Conservation (phyloP, 1,140 invertebrate species). For the Anastrepha ludens region DNA sequence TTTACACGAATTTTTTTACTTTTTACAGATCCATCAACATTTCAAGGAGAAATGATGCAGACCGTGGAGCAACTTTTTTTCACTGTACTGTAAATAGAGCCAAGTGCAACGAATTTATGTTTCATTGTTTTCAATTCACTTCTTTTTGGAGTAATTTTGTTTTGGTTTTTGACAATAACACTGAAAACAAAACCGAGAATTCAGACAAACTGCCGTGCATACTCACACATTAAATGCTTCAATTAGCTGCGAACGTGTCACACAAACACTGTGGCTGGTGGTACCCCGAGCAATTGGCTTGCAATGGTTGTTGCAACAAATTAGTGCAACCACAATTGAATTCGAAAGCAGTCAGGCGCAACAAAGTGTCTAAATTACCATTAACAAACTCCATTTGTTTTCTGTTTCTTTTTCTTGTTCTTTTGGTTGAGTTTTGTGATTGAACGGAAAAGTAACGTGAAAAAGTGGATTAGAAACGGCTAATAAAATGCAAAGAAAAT, state of each 20-base stretch:
- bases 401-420: no score
- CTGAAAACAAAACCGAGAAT: background rate
- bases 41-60: no score
- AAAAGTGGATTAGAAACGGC: no score
- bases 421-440: no score
- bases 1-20: no score
- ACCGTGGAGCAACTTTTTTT: no score
- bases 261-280: background rate
- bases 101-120: background rate
- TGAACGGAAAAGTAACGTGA: no score
- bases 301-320: background rate
- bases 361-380: slow-evolving; percentile 16
- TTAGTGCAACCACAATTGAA: slow-evolving; percentile 33
- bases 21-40: no score
- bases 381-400: background rate
- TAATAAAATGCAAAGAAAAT: no score
- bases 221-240: slow-evolving; percentile 39
- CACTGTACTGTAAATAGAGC: background rate
- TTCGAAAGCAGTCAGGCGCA: slow-evolving; percentile 32
- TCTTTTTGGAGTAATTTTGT: background rate
- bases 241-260: slow-evolving; percentile 41
- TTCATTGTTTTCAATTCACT: background rate
- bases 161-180: background rate
- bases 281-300: background rate
- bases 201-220: background rate